Evolutionary conservation across 2,113 vertebrate genomes (phyloP).

Genomic region (Canis aureus): DNA sequence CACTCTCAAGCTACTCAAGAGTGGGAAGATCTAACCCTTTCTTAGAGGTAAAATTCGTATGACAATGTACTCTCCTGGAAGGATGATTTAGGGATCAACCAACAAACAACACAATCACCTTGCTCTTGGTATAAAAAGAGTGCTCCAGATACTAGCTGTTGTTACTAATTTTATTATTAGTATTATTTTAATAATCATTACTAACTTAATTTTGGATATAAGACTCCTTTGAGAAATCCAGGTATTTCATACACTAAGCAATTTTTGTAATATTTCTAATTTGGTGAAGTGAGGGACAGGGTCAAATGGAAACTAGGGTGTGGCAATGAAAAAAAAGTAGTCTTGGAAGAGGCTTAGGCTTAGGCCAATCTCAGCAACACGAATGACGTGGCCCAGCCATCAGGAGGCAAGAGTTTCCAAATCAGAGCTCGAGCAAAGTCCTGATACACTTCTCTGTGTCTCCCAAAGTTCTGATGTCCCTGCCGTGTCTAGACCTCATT

Average conservation of each 20-base stretch:
- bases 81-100: background rate
- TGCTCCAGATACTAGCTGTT: background rate
- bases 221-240: conserved; percentile 8
- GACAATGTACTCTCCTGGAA: background rate
- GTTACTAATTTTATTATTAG: conserved; percentile 7
- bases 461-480: background rate
- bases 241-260: background rate
- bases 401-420: background rate
- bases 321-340: background rate
- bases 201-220: background rate
- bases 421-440: background rate
- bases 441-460: background rate
- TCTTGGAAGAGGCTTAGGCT: background rate
- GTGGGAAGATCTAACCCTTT: background rate
- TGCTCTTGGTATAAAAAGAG: background rate
- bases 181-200: conserved; percentile 12
- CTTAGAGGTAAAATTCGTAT: background rate
- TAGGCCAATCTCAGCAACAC: background rate
- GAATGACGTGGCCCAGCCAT: background rate
- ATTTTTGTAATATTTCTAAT: conserved; percentile 36
- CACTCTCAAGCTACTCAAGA: background rate
- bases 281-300: background rate
- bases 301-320: background rate
- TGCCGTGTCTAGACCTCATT: background rate
- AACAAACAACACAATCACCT: background rate